phyloP scores from a whole-genome alignment of 1,140 invertebrate genomes.

The Meloidogyne chitwoodi region DNA sequence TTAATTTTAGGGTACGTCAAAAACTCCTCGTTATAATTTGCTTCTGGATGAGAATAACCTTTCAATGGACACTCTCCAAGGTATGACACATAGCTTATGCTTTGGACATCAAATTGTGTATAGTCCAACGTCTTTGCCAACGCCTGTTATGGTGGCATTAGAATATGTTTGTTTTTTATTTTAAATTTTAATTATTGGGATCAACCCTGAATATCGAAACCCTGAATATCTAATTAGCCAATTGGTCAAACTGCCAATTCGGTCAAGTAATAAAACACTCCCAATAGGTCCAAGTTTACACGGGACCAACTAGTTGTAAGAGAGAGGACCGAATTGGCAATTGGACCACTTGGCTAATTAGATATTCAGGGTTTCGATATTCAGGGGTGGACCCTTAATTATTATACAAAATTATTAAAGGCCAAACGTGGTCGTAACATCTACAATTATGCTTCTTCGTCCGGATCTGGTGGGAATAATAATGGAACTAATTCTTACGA shows the following conservation, averaged over 20 bases:
- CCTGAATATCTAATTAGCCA: no score
- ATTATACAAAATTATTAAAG: constrained; percentile 2
- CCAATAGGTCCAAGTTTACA: no score
- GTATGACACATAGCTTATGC: constrained; percentile 4
- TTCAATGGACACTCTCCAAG: constrained; percentile 18
- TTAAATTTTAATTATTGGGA: not conserved
- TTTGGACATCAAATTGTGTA: constrained; percentile 32
- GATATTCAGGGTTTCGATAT: no score
- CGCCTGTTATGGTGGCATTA: constrained; percentile 14
- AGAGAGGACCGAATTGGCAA: no score
- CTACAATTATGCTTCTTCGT: not conserved
- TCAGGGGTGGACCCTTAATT: no score
- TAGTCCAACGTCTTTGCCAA: constrained; percentile 30
- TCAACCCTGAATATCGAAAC: no score
- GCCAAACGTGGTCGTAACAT: constrained; percentile 28
- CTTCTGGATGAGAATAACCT: constrained; percentile 25
- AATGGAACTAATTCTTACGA: not conserved
- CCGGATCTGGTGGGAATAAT: not conserved
- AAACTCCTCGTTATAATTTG: constrained; percentile 29
- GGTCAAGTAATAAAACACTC: no score
- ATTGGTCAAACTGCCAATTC: no score
- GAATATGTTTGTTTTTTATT: not conserved
- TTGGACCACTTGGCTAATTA: no score
- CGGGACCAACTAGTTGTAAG: no score
- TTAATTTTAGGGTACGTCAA: constrained; percentile 22